Evolutionary conservation across 53 echinoderm and acorn worm species (phyloP).

Genomic region (Echinarachnius parma): DNA sequence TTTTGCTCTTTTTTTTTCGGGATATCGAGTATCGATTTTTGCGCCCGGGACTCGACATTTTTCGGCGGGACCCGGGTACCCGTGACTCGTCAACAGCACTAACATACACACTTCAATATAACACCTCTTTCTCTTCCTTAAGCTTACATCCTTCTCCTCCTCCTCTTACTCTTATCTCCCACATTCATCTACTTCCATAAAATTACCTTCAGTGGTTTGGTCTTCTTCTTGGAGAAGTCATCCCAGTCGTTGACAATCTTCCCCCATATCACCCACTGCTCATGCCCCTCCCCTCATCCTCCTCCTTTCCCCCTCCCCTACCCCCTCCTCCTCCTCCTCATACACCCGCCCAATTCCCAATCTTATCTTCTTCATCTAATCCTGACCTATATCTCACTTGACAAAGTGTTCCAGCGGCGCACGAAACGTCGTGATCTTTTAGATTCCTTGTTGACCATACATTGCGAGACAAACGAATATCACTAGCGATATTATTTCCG

Average conservation of each 20-base stretch:
- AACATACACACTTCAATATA: too few relatives aligned
- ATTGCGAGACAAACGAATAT: too few relatives aligned
- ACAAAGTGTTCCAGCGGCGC: too few relatives aligned
- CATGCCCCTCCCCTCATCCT: conserved; percentile 56
- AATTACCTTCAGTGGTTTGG: conserved; percentile 78
- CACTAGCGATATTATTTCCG: too few relatives aligned
- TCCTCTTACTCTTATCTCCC: neutral
- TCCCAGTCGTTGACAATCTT: conserved; percentile 99
- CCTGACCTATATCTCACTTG: neutral
- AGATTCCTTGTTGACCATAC: too few relatives aligned
- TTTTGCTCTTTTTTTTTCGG: too few relatives aligned
- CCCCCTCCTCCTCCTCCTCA: too few relatives aligned
- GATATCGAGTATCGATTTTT: too few relatives aligned
- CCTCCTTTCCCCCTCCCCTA: conserved; percentile 30
- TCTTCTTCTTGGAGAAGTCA: conserved; percentile 82
- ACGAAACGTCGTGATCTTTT: too few relatives aligned
- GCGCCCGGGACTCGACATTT: too few relatives aligned
- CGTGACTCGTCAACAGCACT: too few relatives aligned
- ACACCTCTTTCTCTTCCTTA: neutral
- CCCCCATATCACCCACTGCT: conserved; percentile 95
- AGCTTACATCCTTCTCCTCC: neutral
- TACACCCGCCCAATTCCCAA: neutral
- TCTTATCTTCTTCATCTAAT: neutral
- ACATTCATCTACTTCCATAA: neutral
- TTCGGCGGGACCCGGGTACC: too few relatives aligned